phyloP scores from a whole-genome alignment of 2,888 invertebrate species.

The Zygothrica quintamaculata region DNA sequence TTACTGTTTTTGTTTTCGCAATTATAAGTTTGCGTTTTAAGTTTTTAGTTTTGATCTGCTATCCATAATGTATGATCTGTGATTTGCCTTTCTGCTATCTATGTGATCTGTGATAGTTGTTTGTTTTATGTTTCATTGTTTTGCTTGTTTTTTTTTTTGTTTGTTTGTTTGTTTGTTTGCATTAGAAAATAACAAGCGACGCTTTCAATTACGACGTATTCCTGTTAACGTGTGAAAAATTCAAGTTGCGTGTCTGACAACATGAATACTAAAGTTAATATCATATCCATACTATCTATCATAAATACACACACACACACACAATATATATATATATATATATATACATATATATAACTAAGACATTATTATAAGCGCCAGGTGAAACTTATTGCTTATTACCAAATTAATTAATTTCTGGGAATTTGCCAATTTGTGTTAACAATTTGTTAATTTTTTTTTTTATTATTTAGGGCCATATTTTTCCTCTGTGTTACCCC shows the following conservation, averaged over 20 bases:
- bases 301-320: too few species aligned
- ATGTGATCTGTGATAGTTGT: background rate
- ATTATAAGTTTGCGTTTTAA: slow-evolving; percentile 25
- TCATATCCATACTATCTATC: slow-evolving; percentile 12
- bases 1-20: slow-evolving; percentile 15
- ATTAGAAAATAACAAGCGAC: slow-evolving; percentile 17
- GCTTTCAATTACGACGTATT: slow-evolving; percentile 10
- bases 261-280: slow-evolving; percentile 37
- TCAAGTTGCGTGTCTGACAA: slow-evolving; percentile 63
- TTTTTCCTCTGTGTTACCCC: slow-evolving; percentile 85
- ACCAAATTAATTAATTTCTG: slow-evolving; percentile 9
- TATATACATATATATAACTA: too few species aligned
- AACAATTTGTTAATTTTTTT: too few species aligned
- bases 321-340: too few species aligned
- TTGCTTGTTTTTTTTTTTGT: slow-evolving; percentile 23
- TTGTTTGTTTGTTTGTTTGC: slow-evolving; percentile 25
- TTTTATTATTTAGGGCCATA: slow-evolving; percentile 84
- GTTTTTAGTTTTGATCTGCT: too few species aligned
- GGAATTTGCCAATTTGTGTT: slow-evolving; percentile 32
- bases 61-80: too few species aligned
- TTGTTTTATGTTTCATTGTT: slow-evolving; percentile 31
- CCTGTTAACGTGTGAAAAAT: slow-evolving; percentile 63
- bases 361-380: slow-evolving; percentile 58
- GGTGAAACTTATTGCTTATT: slow-evolving; percentile 30
- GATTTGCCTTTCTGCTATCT: too few species aligned